These are phyloP conservation scores for Serripes groenlandicus DNA, from an alignment of 2,888 invertebrate species.

Conservation along the genomic window DNA sequence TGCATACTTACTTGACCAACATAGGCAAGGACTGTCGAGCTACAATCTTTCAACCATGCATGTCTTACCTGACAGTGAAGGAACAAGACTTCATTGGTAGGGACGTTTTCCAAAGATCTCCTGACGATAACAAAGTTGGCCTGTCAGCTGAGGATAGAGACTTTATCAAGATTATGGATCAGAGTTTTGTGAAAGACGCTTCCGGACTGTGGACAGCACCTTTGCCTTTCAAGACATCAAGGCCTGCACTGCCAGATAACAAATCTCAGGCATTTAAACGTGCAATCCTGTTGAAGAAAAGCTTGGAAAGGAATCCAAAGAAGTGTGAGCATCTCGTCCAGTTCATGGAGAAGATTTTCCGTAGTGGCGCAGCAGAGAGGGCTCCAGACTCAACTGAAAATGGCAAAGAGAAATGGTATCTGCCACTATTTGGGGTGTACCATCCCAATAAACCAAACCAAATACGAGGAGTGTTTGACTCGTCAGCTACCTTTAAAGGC, in stretches of 20 bases:
- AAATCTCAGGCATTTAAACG: conserved; percentile 16
- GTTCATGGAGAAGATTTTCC: conserved; percentile 30
- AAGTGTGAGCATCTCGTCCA: neutral
- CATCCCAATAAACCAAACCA: conserved; percentile 7
- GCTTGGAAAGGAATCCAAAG: neutral
- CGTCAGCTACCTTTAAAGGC: conserved; percentile 53
- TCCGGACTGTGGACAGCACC: conserved; percentile 43
- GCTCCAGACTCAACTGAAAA: conserved; percentile 30
- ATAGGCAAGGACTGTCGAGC: conserved; percentile 21
- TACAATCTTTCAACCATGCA: conserved; percentile 17
- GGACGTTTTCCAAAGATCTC: conserved; percentile 16
- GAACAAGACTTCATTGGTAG: too few species aligned
- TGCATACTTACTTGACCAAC: conserved; percentile 27
- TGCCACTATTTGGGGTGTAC: conserved; percentile 50
- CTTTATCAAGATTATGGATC: conserved; percentile 36
- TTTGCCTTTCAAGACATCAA: conserved; percentile 32
- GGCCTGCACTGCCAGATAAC: conserved; percentile 42
- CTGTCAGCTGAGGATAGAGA: conserved; percentile 43
- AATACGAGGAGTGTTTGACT: conserved; percentile 58
- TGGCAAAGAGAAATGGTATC: too few species aligned
- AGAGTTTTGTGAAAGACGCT: conserved; percentile 19
- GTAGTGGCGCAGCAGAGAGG: conserved; percentile 28
- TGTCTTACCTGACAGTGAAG: too few species aligned
- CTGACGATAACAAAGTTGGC: conserved; percentile 28
- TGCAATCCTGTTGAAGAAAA: neutral